Evolutionary conservation across 1,140 invertebrate genomes (phyloP), one percentile per base, ranked within the genome.

Genomic region (Subanguina moxae): DNA sequence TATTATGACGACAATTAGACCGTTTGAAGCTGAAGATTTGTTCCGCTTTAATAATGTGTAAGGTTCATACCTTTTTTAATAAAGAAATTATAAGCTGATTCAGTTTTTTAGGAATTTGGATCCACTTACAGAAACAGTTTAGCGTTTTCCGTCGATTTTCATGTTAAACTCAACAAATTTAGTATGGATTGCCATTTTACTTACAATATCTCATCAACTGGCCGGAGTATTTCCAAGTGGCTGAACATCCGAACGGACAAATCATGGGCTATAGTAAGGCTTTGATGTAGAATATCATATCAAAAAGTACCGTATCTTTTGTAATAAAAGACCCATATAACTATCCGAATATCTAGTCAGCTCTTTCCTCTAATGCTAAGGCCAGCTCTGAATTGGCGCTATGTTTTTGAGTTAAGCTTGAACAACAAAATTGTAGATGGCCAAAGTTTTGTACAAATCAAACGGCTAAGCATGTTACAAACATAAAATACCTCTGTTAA

Each of bases 261-360:
- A 92, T 97, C 46, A 96, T 97, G 91, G 94, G 94, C 74, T 98
- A 97, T 81, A 97, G 93, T 96, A 89, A 89, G 89, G n/a, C n/a
- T n/a, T n/a, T n/a, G n/a, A n/a, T n/a, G n/a, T n/a, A n/a, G n/a
- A n/a, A n/a, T n/a, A n/a, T n/a, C n/a, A n/a, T n/a, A n/a, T n/a
- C n/a, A n/a, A n/a, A n/a, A n/a, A n/a, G n/a, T n/a, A n/a, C n/a
- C n/a, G n/a, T n/a, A n/a, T n/a, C n/a, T n/a, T n/a, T n/a, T n/a
- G n/a, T n/a, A n/a, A n/a, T n/a, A n/a, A n/a, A n/a, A n/a, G n/a
- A n/a, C n/a, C n/a, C n/a, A n/a, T n/a, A n/a, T n/a, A n/a, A n/a
- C n/a, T n/a, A n/a, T n/a, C n/a, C n/a, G n/a, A n/a, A n/a, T n/a
- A n/a, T n/a, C n/a, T n/a, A n/a, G n/a, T n/a, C n/a, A n/a, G n/a